Percentiles rank a stretch among this genome's conserved stretches.
These are phyloP conservation scores for Tillus elongatus DNA, from an alignment of 2,888 invertebrate species.

Conservation along the genomic window DNA sequence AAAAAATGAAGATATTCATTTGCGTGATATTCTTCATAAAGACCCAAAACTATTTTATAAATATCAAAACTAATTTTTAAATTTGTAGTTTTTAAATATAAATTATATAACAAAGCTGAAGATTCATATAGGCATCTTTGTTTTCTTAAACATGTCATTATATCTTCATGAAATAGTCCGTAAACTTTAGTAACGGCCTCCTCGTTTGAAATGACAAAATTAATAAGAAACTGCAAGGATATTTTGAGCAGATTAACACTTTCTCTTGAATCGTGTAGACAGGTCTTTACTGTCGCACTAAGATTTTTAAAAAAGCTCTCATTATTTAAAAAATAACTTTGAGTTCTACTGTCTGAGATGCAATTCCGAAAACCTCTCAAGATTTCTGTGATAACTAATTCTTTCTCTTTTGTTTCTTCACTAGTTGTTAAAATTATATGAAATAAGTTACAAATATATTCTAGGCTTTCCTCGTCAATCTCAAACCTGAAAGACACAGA, in stretches of 20 bases:
- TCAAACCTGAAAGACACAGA: conserved; percentile 46
- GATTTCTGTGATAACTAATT: conserved; percentile 35
- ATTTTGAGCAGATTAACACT: conserved; percentile 48
- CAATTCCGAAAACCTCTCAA: conserved; percentile 48
- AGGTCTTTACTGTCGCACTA: conserved; percentile 44
- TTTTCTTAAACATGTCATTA: conserved; percentile 33
- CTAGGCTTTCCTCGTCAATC: conserved; percentile 37
- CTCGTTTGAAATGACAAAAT: conserved; percentile 49
- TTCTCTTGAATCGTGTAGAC: too few relatives aligned
- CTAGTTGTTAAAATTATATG: conserved; percentile 1
- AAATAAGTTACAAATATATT: conserved; percentile 14
- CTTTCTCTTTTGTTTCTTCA: neutral
- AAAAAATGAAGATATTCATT: conserved; percentile 37
- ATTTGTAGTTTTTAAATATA: conserved; percentile 51
- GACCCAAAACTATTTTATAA: conserved; percentile 22
- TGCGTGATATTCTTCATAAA: conserved; percentile 20
- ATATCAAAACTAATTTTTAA: conserved; percentile 31
- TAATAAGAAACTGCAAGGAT: conserved; percentile 50
- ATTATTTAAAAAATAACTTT: conserved; percentile 47
- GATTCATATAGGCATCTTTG: conserved; percentile 19
- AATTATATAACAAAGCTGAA: conserved; percentile 47
- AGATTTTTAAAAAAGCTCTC: conserved; percentile 46
- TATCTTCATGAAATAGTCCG: conserved; percentile 46
- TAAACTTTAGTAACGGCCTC: conserved; percentile 48
- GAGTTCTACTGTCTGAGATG: too few relatives aligned